These are phyloP conservation scores for Lasioglossum oenotherae DNA, from an alignment of 2,888 invertebrate genomes.

Conservation along the genomic window DNA sequence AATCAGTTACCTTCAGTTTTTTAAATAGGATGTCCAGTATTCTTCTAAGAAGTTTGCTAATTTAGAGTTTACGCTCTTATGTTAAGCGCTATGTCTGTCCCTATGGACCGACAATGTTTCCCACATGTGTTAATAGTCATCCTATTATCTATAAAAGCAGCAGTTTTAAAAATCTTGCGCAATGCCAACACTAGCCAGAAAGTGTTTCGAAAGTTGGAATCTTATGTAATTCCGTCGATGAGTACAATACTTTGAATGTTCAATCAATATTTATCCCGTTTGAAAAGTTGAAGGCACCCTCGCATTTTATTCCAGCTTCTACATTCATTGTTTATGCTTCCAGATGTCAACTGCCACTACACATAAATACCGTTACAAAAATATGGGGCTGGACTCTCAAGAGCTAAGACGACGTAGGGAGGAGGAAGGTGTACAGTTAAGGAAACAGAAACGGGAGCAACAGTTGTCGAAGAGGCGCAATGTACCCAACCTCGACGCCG, in stretches of 20 bases:
- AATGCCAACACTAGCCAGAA: neutral
- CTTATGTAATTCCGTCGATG: neutral
- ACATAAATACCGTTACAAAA: constrained; percentile 97
- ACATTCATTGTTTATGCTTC: constrained; percentile 51
- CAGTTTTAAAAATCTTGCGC: neutral
- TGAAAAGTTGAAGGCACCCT: neutral
- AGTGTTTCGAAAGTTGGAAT: neutral
- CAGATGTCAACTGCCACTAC: constrained; percentile 92
- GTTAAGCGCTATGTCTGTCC: no score
- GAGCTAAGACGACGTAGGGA: constrained; percentile 96
- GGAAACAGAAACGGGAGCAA: constrained; percentile 98
- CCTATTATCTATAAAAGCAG: no score
- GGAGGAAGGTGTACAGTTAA: constrained; percentile 97
- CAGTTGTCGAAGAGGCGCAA: constrained; percentile 97
- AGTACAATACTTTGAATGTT: neutral
- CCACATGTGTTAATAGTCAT: no score
- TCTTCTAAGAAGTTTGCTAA: neutral
- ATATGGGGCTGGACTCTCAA: constrained; percentile 95
- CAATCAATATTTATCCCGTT: neutral
- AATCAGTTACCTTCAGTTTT: neutral
- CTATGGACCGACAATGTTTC: no score
- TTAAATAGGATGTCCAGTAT: neutral
- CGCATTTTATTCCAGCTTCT: neutral
- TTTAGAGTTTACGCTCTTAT: no score
- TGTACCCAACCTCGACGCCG: constrained; percentile 86